Evolutionary conservation across 2,797 vertebrate species (phyloP).

Genomic region (Poecilia velifera): DNA sequence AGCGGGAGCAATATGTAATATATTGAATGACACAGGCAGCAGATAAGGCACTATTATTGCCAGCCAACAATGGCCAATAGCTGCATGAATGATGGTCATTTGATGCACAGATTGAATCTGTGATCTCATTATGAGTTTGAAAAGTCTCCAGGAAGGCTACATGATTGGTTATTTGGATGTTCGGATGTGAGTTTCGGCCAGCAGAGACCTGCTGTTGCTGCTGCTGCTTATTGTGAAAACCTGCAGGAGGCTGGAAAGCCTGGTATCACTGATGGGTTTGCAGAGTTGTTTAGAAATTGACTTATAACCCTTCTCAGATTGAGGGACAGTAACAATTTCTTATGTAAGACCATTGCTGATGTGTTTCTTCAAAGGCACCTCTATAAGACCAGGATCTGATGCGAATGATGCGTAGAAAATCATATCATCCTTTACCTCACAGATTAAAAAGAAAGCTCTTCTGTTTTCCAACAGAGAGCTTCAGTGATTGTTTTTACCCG

Average conservation of each 20-base stretch:
- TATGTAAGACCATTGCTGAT: neutral
- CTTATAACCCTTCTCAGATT: neutral
- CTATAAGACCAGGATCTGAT: neutral
- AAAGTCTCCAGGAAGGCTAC: conserved; percentile 48
- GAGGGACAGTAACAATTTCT: neutral
- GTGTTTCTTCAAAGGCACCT: neutral
- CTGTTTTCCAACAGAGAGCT: neutral
- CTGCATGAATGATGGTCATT: conserved; percentile 69
- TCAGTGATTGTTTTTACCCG: neutral
- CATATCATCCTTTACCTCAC: neutral
- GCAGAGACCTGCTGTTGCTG: conserved; percentile 6
- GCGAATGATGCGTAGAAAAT: neutral
- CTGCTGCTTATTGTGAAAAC: conserved; percentile 14
- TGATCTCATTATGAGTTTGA: conserved; percentile 62
- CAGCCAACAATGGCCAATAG: conserved; percentile 62
- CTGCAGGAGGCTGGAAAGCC: conserved; percentile 1
- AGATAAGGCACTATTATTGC: conserved; percentile 55
- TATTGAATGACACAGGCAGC: conserved; percentile 59
- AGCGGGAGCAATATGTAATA: conserved; percentile 60
- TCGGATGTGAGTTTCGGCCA: conserved; percentile 31
- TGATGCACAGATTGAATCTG: conserved; percentile 67
- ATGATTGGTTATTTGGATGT: conserved; percentile 54
- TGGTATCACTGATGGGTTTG: conserved; percentile 13
- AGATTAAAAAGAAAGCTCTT: neutral
- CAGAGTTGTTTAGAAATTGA: neutral